Evolutionary conservation across 2,797 vertebrate species (phyloP), one percentile per base, ranked within the genome.

Genomic region (Periophthalmus magnuspinnatus): DNA sequence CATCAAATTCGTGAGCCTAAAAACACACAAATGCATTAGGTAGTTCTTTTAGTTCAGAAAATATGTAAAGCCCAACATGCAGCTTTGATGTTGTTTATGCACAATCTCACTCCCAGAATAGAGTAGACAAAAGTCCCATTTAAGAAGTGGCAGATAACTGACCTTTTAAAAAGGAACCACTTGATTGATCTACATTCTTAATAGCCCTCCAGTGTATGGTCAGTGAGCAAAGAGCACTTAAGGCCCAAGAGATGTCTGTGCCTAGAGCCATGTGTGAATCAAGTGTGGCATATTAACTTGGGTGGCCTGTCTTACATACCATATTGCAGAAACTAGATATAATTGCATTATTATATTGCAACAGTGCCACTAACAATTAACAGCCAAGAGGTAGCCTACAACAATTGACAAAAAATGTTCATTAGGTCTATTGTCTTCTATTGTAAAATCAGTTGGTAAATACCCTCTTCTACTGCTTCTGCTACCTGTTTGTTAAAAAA

Each of bases 1-100:
- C 97, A 0, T 98, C 97, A 85, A 98, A 98, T 86, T 97, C 96
- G 69, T 98, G 97, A 69, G 95, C 94, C 97, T 98, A 77, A 74
- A 68, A 48, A 62, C 47, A 34, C 6, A 38, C 38, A 54, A 54
- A 74, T 1, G 68, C 2, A 72, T 10, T 57, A 47, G 50, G 41
- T 67, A 2, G 17, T 6, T 59, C 16, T 6, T 19, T 59, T 3
- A 4, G 14, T 38, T 61, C 34, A 61, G 19, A 38, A 61, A 38
- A 21, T 16, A 16, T 16, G 11, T 41, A 14, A 62, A 13, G 38
- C 19, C 9, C 11, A 47, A 14, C 21, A 0, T 34, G 24, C 2
- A 19, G 9, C 38, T 28, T 5, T 38, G 45, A n/a, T 38, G n/a
- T 79, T 2, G 16, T 6, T 47, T 10, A 14, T 36, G 73, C 57